phyloP scores from a whole-genome alignment of 1,140 invertebrate genomes.

The Bombus superbus region DNA sequence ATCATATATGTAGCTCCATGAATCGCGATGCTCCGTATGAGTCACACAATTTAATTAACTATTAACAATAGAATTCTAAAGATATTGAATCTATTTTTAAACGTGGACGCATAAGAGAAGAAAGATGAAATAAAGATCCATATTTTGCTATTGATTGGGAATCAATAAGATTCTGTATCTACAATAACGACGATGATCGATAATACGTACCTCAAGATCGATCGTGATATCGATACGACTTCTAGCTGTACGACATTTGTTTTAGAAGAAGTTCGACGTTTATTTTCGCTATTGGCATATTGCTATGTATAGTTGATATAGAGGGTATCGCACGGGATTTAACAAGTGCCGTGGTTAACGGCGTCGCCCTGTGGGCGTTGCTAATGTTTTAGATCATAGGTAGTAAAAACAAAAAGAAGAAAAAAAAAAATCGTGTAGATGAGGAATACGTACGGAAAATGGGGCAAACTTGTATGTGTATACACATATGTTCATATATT shows the following conservation, averaged over 20 bases:
- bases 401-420: slow-evolving; percentile 57
- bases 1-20: slow-evolving; percentile 45
- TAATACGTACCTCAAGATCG: slow-evolving; percentile 80
- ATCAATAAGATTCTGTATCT: slow-evolving; percentile 73
- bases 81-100: slow-evolving; percentile 82
- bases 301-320: slow-evolving; percentile 72
- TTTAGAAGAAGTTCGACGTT: slow-evolving; percentile 78
- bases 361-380: slow-evolving; percentile 35
- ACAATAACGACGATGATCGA: slow-evolving; percentile 78
- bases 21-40: slow-evolving; percentile 64
- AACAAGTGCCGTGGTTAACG: slow-evolving; percentile 35
- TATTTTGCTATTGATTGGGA: slow-evolving; percentile 80
- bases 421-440: slow-evolving; percentile 58
- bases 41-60: slow-evolving; percentile 73
- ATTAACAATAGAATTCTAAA: slow-evolving; percentile 78
- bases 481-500: slow-evolving; percentile 43
- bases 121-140: slow-evolving; percentile 69
- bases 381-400: slow-evolving; percentile 70
- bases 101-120: slow-evolving; percentile 72
- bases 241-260: slow-evolving; percentile 78
- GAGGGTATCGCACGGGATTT: slow-evolving; percentile 27
- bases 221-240: slow-evolving; percentile 80
- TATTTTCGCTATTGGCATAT: slow-evolving; percentile 77
- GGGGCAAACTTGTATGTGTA: slow-evolving; percentile 36
- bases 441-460: slow-evolving; percentile 55